phyloP scores from a whole-genome alignment of 2,113 vertebrate species.

The Thymallus thymallus region DNA sequence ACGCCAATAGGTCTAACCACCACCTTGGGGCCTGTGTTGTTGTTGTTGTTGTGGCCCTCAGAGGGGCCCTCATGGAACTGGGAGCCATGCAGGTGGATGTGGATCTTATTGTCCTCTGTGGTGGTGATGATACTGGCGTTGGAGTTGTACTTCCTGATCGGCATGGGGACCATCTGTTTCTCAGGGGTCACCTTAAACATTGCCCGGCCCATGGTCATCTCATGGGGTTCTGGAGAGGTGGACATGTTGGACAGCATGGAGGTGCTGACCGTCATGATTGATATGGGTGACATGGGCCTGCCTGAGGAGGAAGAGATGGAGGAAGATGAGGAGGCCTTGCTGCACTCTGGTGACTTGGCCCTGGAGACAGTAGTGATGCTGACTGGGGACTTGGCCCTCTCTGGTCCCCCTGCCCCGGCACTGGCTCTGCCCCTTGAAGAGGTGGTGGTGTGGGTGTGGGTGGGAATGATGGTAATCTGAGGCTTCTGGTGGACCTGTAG shows the following conservation, averaged over 20 bases:
- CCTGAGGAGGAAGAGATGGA: conserved; percentile 62
- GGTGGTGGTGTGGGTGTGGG: conserved; percentile 78
- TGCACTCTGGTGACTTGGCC: conserved; percentile 83
- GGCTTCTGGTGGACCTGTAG: conserved; percentile 84
- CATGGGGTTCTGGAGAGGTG: conserved; percentile 81
- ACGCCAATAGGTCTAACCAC: conserved; percentile 78
- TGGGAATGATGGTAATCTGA: conserved; percentile 93
- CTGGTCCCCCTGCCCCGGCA: conserved; percentile 71
- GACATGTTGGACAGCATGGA: conserved; percentile 76
- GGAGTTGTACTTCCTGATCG: conserved; percentile 82
- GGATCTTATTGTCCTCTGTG: conserved; percentile 96
- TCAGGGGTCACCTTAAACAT: conserved; percentile 95
- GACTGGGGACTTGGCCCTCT: conserved; percentile 89
- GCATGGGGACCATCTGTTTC: conserved; percentile 85
- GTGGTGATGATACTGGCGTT: conserved; percentile 87
- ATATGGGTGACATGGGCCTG: conserved; percentile 84
- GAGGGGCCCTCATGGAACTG: conserved; percentile 76
- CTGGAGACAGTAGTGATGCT: conserved; percentile 91
- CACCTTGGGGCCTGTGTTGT: conserved; percentile 74
- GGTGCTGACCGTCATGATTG: conserved; percentile 87
- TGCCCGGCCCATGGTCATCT: conserved; percentile 89
- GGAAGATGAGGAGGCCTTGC: conserved; percentile 47
- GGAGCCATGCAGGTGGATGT: conserved; percentile 86
- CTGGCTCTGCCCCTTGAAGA: conserved; percentile 75
- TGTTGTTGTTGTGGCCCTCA: conserved; percentile 62